These are phyloP conservation scores for Scotopteryx bipunctaria DNA, from an alignment of 2,888 invertebrate genomes.

Conservation along the genomic window DNA sequence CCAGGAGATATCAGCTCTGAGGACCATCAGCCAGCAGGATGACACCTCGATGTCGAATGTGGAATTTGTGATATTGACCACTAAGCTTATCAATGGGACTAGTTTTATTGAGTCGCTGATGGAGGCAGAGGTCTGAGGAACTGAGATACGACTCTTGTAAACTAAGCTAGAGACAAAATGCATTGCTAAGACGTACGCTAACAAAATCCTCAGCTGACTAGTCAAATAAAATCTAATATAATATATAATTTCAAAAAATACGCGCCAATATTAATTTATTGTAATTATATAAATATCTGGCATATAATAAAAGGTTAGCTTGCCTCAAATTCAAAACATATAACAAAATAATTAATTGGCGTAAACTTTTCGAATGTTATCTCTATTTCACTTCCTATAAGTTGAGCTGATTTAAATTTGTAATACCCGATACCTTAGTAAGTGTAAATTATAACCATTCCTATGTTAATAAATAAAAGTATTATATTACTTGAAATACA, in stretches of 20 bases:
- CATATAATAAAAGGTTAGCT: too few relatives aligned
- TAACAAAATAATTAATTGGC: too few relatives aligned
- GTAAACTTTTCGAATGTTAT: too few relatives aligned
- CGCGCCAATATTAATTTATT: not conserved
- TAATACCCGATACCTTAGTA: not conserved
- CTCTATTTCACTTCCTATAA: too few relatives aligned
- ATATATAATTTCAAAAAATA: too few relatives aligned
- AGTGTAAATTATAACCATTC: constrained; percentile 26
- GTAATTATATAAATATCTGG: too few relatives aligned
- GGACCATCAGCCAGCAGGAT: constrained; percentile 89
- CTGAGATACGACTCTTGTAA: not conserved
- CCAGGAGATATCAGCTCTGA: constrained; percentile 93
- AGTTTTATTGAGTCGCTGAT: constrained; percentile 91
- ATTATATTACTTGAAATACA: constrained; percentile 45
- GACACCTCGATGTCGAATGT: constrained; percentile 86
- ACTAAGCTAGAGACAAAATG: too few relatives aligned
- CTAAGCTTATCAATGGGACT: constrained; percentile 95
- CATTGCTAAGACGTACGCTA: too few relatives aligned
- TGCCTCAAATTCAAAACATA: too few relatives aligned
- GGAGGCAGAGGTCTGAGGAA: constrained; percentile 63
- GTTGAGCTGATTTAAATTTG: too few relatives aligned
- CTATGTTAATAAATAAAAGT: constrained; percentile 32
- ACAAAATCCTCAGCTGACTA: too few relatives aligned
- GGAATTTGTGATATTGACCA: constrained; percentile 95
- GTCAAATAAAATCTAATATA: too few relatives aligned